Evolutionary conservation across 64 coral and sea anemone species (phyloP).

Genomic region (Montipora cactus): DNA sequence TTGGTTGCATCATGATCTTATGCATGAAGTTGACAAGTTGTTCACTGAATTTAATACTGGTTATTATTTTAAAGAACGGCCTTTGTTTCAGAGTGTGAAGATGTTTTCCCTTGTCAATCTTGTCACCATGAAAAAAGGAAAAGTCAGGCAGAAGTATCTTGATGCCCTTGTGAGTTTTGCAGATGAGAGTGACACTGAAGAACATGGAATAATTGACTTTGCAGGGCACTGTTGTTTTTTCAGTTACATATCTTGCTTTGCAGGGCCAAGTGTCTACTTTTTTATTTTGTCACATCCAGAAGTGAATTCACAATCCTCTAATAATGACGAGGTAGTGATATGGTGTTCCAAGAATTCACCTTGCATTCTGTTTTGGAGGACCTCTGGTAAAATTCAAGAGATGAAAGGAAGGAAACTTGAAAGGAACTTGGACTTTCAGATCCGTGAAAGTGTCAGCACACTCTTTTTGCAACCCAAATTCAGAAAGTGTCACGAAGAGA

Average conservation of each 20-base stretch:
- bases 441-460: slow-evolving; percentile 15
- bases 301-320: not conserved
- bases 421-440: not conserved
- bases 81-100: not conserved
- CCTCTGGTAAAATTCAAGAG: not conserved
- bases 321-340: not conserved
- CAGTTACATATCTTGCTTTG: not conserved
- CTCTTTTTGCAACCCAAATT: slow-evolving; percentile 45
- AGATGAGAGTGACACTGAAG: not conserved
- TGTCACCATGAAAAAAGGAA: not conserved
- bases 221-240: not conserved
- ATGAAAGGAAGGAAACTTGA: not conserved
- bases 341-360: not conserved
- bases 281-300: not conserved
- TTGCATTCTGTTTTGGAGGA: not conserved
- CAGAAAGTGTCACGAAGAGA: not conserved
- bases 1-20: too few species aligned
- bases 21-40: too few species aligned
- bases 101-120: not conserved
- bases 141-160: not conserved
- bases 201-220: not conserved
- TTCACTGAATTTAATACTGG: too few species aligned
- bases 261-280: not conserved
- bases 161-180: not conserved
- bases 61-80: not conserved